Conservation (phyloP, 2,888 invertebrate genomes). For the Tortrix viridana region DNA sequence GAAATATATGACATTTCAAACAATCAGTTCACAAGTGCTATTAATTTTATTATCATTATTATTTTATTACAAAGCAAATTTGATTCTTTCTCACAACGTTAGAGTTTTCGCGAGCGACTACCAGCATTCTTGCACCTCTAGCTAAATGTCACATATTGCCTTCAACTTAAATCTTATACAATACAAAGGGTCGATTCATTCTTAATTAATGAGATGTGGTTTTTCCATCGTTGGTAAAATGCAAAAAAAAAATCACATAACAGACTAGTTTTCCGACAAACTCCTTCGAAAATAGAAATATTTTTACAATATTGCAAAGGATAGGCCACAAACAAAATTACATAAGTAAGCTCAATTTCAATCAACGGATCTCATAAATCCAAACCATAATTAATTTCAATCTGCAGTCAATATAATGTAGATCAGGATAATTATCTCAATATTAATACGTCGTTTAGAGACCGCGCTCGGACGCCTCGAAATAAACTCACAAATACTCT, state of each 20-base stretch:
- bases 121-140: slow-evolving; percentile 59
- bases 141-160: slow-evolving; percentile 75
- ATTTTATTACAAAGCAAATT: slow-evolving; percentile 57
- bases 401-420: slow-evolving; percentile 61
- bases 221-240: slow-evolving; percentile 78
- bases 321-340: slow-evolving; percentile 76
- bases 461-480: slow-evolving; percentile 73
- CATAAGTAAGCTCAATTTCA: slow-evolving; percentile 74
- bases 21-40: slow-evolving; percentile 64
- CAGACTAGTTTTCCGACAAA: slow-evolving; percentile 80
- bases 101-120: slow-evolving; percentile 15
- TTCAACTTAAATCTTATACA: slow-evolving; percentile 61
- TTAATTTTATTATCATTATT: slow-evolving; percentile 43
- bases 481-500: slow-evolving; percentile 81
- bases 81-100: slow-evolving; percentile 47
- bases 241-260: slow-evolving; percentile 82
- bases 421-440: slow-evolving; percentile 77
- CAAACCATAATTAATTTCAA: slow-evolving; percentile 60
- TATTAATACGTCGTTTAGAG: slow-evolving; percentile 79
- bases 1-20: slow-evolving; percentile 73
- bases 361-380: slow-evolving; percentile 78
- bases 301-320: slow-evolving; percentile 70
- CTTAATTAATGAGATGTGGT: slow-evolving; percentile 81
- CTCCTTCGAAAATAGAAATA: slow-evolving; percentile 72
- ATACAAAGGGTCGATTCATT: slow-evolving; percentile 66